Percentiles rank a stretch among this genome's conserved stretches.
phyloP scores from a whole-genome alignment of 30 jellyfish, hydroid and myxozoan genomes.

The Aurelia sp. region DNA sequence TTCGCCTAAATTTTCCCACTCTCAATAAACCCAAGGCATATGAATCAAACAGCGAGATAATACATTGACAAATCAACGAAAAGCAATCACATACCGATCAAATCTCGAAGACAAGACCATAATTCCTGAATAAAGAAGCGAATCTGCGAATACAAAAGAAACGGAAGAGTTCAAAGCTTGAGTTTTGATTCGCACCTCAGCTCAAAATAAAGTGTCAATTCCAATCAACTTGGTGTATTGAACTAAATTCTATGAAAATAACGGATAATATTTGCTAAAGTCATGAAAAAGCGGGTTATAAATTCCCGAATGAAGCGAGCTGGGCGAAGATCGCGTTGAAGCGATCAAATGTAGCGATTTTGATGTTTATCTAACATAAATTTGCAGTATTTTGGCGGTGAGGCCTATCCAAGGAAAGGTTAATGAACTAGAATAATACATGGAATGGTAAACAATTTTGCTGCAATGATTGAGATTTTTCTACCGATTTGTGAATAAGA shows the following conservation, averaged over 20 bases:
- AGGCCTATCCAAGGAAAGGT: constrained; percentile 63
- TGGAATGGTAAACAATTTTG: constrained; percentile 24
- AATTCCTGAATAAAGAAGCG: constrained; percentile 76
- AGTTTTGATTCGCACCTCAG: constrained; percentile 74
- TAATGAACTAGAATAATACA: constrained; percentile 43
- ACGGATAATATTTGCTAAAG: constrained; percentile 20
- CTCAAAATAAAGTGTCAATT: constrained; percentile 76
- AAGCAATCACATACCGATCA: constrained; percentile 58
- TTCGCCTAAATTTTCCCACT: too few relatives aligned
- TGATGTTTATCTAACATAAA: constrained; percentile 54
- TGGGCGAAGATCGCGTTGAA: too few relatives aligned
- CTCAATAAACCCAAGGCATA: too few relatives aligned
- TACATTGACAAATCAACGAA: constrained; percentile 16
- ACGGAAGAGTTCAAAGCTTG: constrained; percentile 69
- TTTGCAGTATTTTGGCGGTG: constrained; percentile 63
- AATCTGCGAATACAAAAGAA: constrained; percentile 71
- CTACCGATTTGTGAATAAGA: too few relatives aligned
- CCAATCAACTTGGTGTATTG: constrained; percentile 39
- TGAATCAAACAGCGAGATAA: background rate
- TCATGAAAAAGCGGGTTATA: background rate
- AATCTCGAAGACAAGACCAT: constrained; percentile 67
- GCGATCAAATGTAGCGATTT: constrained; percentile 46
- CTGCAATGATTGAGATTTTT: constrained; percentile 14
- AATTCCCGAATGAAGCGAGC: too few relatives aligned
- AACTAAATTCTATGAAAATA: constrained; percentile 16